Percentiles rank a stretch among this genome's conserved stretches.
These are phyloP conservation scores for Musca domestica DNA, from an alignment of 1,140 invertebrate species.

Conservation along the genomic window DNA sequence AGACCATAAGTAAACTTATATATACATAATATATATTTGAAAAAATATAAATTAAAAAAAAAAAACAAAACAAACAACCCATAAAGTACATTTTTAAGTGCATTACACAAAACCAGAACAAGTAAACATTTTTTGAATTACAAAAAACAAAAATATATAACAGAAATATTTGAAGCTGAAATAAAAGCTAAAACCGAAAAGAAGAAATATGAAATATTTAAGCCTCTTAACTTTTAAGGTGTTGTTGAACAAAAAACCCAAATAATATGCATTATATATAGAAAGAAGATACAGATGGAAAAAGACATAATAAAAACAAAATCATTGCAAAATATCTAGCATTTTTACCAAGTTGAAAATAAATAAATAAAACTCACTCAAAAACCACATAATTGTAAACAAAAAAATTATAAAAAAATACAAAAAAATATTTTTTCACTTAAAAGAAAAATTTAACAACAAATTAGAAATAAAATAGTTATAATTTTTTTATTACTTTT, in stretches of 20 bases:
- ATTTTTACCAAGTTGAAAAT: too few species aligned
- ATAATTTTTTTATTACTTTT: too few species aligned
- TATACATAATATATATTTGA: not conserved
- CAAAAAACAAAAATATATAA: not conserved
- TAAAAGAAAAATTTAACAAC: too few species aligned
- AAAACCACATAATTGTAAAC: too few species aligned
- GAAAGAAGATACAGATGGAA: too few species aligned
- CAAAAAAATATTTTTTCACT: too few species aligned
- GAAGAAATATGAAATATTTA: not conserved
- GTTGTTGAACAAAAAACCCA: constrained; percentile 11
- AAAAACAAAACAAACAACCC: constrained; percentile 13
- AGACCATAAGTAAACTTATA: not conserved
- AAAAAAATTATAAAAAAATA: too few species aligned
- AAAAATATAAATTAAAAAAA: not conserved
- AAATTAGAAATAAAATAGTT: too few species aligned
- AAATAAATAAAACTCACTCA: too few species aligned
- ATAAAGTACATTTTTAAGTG: constrained; percentile 21
- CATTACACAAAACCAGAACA: constrained; percentile 14
- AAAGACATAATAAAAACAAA: too few species aligned
- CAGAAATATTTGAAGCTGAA: not conserved
- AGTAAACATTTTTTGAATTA: too few species aligned
- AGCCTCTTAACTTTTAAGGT: constrained; percentile 5
- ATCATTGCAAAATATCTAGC: too few species aligned
- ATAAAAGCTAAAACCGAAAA: not conserved
- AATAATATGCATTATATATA: not conserved